Conservation (phyloP, 2,113 vertebrate genomes). For the Gracilinanus agilis region DNA sequence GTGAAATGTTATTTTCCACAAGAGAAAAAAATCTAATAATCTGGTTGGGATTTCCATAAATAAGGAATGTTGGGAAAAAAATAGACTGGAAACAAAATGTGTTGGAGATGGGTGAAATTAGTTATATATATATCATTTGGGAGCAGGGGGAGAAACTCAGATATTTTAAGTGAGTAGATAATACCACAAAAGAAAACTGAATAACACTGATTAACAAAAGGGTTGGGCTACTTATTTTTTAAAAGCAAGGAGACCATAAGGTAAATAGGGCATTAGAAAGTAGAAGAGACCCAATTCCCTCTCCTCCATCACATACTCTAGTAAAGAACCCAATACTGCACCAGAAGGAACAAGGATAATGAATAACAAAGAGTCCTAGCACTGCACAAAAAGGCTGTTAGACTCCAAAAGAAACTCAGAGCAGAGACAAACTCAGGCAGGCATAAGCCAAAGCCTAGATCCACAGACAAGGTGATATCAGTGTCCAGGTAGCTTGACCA, state of each 20-base stretch:
- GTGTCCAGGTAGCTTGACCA: neutral
- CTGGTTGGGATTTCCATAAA: neutral
- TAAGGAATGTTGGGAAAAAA: neutral
- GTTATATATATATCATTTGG: too few species aligned
- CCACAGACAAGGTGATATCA: neutral
- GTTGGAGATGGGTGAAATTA: neutral
- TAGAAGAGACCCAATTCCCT: neutral
- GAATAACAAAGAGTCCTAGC: neutral
- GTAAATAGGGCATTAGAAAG: neutral
- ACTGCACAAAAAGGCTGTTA: neutral
- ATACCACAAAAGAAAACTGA: neutral
- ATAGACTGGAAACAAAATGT: neutral
- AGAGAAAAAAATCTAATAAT: neutral
- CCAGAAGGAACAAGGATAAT: neutral
- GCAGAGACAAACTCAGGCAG: neutral
- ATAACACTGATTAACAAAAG: neutral
- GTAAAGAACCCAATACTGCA: neutral
- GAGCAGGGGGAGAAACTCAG: too few species aligned
- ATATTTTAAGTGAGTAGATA: neutral
- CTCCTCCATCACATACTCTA: neutral
- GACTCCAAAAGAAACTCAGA: neutral
- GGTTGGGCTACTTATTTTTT: neutral
- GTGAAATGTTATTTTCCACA: neutral
- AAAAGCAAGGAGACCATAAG: neutral
- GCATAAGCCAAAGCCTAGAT: neutral